phyloP scores from a whole-genome alignment of 1,140 invertebrate species.

The Drosophila tani region DNA sequence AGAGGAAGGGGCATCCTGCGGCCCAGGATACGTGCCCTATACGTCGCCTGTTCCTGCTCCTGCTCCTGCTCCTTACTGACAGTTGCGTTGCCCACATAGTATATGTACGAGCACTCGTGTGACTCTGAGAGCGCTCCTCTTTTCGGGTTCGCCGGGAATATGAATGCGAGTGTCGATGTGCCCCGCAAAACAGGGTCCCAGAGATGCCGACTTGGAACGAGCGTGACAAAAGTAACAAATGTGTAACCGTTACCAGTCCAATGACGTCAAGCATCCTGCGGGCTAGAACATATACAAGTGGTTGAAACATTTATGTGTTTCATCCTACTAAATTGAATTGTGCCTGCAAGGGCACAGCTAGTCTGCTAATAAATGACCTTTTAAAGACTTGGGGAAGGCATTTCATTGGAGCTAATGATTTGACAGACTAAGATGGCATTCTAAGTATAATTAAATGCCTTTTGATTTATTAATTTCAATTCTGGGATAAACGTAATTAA shows the following conservation, averaged over 20 bases:
- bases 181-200: conserved; percentile 32
- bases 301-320: conserved; percentile 21
- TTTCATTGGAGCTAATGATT: conserved; percentile 20
- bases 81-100: conserved; percentile 14
- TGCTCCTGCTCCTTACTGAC: conserved; percentile 32
- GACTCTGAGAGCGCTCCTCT: conserved; percentile 10
- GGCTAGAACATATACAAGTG: conserved; percentile 34
- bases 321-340: conserved; percentile 41
- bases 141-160: conserved; percentile 23
- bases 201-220: conserved; percentile 48
- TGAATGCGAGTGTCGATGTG: conserved; percentile 26
- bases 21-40: conserved; percentile 72
- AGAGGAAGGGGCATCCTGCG: conserved; percentile 27
- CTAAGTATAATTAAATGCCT: neutral
- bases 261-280: conserved; percentile 46
- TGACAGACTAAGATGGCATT: neutral
- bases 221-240: conserved; percentile 64
- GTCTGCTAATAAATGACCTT: conserved; percentile 34
- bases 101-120: neutral
- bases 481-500: no score
- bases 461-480: no score
- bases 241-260: conserved; percentile 22
- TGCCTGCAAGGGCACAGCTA: neutral
- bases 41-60: conserved; percentile 46
- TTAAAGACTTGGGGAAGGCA: conserved; percentile 11